phyloP scores from a whole-genome alignment of 2,888 invertebrate species.

The Cerceris rybyensis region DNA sequence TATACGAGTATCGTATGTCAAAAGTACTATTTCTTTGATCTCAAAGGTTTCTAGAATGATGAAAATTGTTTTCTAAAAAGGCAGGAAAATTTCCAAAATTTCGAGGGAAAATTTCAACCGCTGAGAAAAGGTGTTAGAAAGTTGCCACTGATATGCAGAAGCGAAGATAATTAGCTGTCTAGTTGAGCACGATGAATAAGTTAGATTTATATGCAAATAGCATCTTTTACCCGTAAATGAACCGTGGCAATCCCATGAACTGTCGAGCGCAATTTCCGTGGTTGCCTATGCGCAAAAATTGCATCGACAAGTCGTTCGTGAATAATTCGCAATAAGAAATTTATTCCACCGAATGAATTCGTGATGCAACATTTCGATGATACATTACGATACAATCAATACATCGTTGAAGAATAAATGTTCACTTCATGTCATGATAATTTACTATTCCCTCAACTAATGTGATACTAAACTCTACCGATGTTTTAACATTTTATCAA shows the following conservation, averaged over 20 bases:
- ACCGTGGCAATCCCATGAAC: conserved; percentile 37
- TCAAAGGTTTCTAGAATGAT: background rate
- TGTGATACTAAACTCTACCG: no score
- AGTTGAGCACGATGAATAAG: conserved; percentile 50
- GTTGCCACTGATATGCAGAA: background rate
- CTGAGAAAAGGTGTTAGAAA: background rate
- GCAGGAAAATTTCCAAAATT: background rate
- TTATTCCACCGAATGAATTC: conserved; percentile 42
- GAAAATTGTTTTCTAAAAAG: background rate
- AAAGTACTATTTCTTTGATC: no score
- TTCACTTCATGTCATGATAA: conserved; percentile 49
- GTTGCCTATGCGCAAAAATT: conserved; percentile 39
- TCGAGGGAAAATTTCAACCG: background rate
- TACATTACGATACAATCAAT: conserved; percentile 45
- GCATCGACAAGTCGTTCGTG: conserved; percentile 57
- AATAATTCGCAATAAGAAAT: conserved; percentile 51
- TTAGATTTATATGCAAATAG: conserved; percentile 60
- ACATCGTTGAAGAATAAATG: conserved; percentile 41
- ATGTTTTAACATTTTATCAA: no score
- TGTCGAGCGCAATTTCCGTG: conserved; percentile 37
- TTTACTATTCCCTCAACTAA: conserved; percentile 3
- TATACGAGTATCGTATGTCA: no score
- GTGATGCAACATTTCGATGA: conserved; percentile 25
- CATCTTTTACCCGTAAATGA: conserved; percentile 37
- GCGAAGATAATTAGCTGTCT: conserved; percentile 38